phyloP scores from a whole-genome alignment of 2,888 invertebrate genomes.

The Epinotia nisella region DNA sequence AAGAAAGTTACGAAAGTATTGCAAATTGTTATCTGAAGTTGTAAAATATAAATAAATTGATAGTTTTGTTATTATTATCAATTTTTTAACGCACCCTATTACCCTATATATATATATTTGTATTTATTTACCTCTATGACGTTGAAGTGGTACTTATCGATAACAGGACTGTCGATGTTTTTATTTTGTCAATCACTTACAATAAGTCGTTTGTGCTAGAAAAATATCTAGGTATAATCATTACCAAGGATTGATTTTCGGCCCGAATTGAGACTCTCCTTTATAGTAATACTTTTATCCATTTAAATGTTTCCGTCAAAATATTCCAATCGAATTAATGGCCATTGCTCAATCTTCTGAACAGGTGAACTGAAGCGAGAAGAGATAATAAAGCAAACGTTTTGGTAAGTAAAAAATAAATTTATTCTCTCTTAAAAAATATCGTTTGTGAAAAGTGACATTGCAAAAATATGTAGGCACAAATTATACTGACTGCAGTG shows the following conservation, averaged over 20 bases:
- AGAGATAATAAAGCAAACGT: constrained; percentile 13
- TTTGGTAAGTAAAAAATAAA: constrained; percentile 21
- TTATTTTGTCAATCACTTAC: too few relatives aligned
- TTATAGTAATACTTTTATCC: neutral
- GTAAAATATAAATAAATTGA: too few relatives aligned
- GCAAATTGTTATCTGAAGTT: too few relatives aligned
- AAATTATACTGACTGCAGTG: neutral
- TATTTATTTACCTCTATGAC: too few relatives aligned
- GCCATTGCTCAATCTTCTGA: neutral
- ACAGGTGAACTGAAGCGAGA: neutral
- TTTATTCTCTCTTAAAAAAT: constrained; percentile 22
- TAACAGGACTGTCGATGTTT: too few relatives aligned
- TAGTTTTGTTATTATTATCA: too few relatives aligned
- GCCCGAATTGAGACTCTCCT: neutral
- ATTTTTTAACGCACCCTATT: too few relatives aligned
- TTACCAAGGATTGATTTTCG: neutral
- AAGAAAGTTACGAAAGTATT: too few relatives aligned
- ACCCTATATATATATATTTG: too few relatives aligned
- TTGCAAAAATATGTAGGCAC: neutral
- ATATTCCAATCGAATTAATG: neutral
- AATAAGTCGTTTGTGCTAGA: too few relatives aligned
- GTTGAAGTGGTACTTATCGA: too few relatives aligned
- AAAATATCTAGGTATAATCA: too few relatives aligned
- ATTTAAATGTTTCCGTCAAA: neutral
- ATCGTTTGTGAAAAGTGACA: constrained; percentile 2